A percentile compares a stretch with the other conserved stretches of the same genome.
These are phyloP conservation scores for Chrosomus eos DNA, from an alignment of 2,797 vertebrate genomes.

Conservation along the genomic window DNA sequence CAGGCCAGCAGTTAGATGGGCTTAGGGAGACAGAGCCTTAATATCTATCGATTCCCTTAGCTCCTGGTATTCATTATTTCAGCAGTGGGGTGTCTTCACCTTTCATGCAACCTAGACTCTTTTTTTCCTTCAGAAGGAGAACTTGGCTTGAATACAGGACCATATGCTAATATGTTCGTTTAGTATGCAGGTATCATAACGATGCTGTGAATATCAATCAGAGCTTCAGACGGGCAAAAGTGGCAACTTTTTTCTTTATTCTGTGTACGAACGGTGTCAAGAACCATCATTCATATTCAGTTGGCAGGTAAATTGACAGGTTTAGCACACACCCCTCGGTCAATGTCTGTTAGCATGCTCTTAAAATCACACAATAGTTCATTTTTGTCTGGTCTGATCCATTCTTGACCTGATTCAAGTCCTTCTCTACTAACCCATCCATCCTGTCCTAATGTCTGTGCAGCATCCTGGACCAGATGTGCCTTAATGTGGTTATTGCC, in stretches of 20 bases:
- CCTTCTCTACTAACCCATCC: slow-evolving; percentile 40
- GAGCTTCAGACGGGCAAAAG: slow-evolving; percentile 53
- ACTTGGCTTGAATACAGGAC: slow-evolving; percentile 52
- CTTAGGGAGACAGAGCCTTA: slow-evolving; percentile 51
- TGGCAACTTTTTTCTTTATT: slow-evolving; percentile 52
- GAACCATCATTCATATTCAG: slow-evolving; percentile 46
- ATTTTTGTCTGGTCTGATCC: slow-evolving; percentile 37
- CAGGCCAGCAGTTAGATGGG: slow-evolving; percentile 45
- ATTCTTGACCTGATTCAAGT: slow-evolving; percentile 50
- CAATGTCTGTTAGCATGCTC: slow-evolving; percentile 40
- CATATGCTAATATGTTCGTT: slow-evolving; percentile 62
- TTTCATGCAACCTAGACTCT: slow-evolving; percentile 51
- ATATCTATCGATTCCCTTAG: slow-evolving; percentile 60
- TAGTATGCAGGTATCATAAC: slow-evolving; percentile 62
- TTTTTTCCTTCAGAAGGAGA: slow-evolving; percentile 44
- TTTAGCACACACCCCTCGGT: slow-evolving; percentile 34
- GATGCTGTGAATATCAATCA: slow-evolving; percentile 64
- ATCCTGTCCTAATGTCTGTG: slow-evolving; percentile 44
- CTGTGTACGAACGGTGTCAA: slow-evolving; percentile 29
- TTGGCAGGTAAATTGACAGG: slow-evolving; percentile 47
- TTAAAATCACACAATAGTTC: slow-evolving; percentile 24
- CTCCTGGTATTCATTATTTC: slow-evolving; percentile 56
- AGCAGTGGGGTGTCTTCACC: slow-evolving; percentile 49
- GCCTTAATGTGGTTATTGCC: slow-evolving; percentile 76
- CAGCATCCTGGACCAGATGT: slow-evolving; percentile 66